Evolutionary conservation across 1,140 invertebrate genomes (phyloP).

Genomic region (Diorhabda elongata): DNA sequence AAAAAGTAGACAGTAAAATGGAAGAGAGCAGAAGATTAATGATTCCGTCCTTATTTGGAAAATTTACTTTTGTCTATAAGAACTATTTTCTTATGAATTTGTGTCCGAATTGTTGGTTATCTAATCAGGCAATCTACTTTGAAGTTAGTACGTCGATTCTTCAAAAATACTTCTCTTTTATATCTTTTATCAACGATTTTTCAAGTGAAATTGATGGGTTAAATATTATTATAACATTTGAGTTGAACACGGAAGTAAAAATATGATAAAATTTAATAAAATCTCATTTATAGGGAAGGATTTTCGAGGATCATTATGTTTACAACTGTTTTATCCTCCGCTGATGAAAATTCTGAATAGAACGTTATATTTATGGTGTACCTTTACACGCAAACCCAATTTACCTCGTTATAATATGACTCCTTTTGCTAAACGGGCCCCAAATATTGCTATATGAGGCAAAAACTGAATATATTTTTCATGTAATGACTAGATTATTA

Average conservation of each 20-base stretch:
- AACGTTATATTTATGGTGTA: not conserved
- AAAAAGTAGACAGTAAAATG: too few relatives aligned
- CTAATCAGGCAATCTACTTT: too few relatives aligned
- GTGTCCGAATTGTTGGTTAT: too few relatives aligned
- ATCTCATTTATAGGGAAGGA: constrained; percentile 1
- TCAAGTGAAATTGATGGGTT: not conserved
- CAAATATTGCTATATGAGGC: not conserved
- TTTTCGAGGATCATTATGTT: not conserved
- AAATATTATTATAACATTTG: not conserved
- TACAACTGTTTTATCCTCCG: constrained; percentile 2
- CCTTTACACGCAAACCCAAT: not conserved
- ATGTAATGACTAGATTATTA: not conserved
- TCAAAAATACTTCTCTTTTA: too few relatives aligned
- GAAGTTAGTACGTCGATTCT: too few relatives aligned
- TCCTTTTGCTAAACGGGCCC: not conserved
- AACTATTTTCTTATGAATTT: too few relatives aligned
- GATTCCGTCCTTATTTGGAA: too few relatives aligned
- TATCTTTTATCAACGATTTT: not conserved
- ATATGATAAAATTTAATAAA: not conserved
- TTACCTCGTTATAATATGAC: not conserved
- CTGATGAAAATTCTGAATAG: not conserved
- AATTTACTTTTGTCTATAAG: too few relatives aligned
- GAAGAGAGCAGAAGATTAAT: too few relatives aligned
- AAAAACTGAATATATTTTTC: not conserved
- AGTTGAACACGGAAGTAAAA: not conserved